Evolutionary conservation across 35 echinoderm and acorn worm species (phyloP).

Genomic region (Apostichopus californicus): DNA sequence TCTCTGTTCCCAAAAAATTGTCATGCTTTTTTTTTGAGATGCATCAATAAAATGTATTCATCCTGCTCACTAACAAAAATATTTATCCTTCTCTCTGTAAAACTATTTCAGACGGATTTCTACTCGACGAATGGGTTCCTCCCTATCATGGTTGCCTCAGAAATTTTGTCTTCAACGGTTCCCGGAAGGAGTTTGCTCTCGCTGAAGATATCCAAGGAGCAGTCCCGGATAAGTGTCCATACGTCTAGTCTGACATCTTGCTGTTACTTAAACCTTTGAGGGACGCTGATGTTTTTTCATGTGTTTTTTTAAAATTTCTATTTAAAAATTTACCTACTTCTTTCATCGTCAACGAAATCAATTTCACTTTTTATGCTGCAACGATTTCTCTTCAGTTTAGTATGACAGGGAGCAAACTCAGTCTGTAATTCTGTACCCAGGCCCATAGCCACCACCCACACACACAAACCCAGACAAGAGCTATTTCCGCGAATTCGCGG

Average conservation of each 20-base stretch:
- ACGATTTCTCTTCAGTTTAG: background rate
- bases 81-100: background rate
- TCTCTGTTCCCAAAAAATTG: background rate
- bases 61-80: background rate
- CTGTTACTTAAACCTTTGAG: background rate
- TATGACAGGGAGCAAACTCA: no score
- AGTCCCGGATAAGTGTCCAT: slow-evolving; percentile 8
- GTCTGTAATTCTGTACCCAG: no score
- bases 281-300: background rate
- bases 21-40: background rate
- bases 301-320: background rate
- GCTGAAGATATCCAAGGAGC: background rate
- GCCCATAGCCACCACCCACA: no score
- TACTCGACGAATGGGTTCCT: background rate
- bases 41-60: background rate
- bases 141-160: background rate
- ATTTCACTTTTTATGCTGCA: background rate
- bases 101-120: background rate
- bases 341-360: background rate
- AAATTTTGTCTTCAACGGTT: background rate
- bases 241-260: background rate
- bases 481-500: no score
- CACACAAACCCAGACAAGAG: no score
- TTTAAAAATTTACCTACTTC: background rate
- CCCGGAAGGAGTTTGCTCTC: background rate